Evolutionary conservation across 2,888 invertebrate species (phyloP).

Genomic region (Exephanes ischioxanthus): DNA sequence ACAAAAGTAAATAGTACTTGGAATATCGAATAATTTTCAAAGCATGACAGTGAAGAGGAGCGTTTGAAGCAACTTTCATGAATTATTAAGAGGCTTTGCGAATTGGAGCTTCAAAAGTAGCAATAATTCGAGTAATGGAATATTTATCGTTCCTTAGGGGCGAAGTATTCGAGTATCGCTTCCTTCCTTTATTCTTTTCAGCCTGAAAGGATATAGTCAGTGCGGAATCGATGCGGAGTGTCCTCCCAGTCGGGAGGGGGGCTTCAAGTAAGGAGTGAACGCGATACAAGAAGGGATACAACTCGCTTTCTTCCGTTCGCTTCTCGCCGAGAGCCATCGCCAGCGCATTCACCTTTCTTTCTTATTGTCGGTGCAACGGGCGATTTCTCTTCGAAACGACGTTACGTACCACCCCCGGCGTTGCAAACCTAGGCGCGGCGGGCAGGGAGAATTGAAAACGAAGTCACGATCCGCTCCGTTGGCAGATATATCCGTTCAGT

Average conservation of each 20-base stretch:
- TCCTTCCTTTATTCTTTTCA: slow-evolving; percentile 7
- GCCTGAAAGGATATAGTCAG: slow-evolving; percentile 5
- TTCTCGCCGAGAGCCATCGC: slow-evolving; percentile 35
- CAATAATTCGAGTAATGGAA: slow-evolving; percentile 56
- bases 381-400: slow-evolving; percentile 79
- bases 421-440: slow-evolving; percentile 12
- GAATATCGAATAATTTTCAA: slow-evolving; percentile 39
- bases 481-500: slow-evolving; percentile 54
- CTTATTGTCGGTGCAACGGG: slow-evolving; percentile 77
- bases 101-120: slow-evolving; percentile 56
- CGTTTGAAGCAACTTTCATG: slow-evolving; percentile 30
- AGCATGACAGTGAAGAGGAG: slow-evolving; percentile 8
- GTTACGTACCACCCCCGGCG: slow-evolving; percentile 70
- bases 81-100: slow-evolving; percentile 50
- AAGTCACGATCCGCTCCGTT: slow-evolving; percentile 76
- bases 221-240: slow-evolving; percentile 15
- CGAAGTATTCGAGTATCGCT: slow-evolving; percentile 43
- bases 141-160: slow-evolving; percentile 40
- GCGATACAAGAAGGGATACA: slow-evolving; percentile 18
- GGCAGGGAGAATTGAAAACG: slow-evolving; percentile 76
- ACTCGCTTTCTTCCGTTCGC: slow-evolving; percentile 25
- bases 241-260: neutral
- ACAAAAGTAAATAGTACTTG: slow-evolving; percentile 49
- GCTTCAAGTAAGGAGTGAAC: neutral
- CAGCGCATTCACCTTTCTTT: slow-evolving; percentile 61